Percentiles rank a stretch among this genome's conserved stretches.
Evolutionary conservation across 2,888 invertebrate genomes (phyloP).

Genomic region (Hartigia nigra): DNA sequence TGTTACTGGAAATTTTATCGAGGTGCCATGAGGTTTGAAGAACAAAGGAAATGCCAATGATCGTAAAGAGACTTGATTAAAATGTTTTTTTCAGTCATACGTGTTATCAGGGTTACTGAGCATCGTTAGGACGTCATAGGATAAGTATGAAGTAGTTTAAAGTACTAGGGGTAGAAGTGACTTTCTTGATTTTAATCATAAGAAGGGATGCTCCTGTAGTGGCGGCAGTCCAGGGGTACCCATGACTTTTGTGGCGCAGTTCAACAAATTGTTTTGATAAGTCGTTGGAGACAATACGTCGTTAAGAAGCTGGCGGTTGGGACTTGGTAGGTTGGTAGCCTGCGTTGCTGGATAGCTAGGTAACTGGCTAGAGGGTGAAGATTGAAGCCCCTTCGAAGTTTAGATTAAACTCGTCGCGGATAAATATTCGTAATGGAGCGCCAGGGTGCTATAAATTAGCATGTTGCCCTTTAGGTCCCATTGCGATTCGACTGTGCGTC

Average conservation of each 20-base stretch:
- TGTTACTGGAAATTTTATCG: not conserved
- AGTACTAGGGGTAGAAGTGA: not conserved
- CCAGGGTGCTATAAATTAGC: slow-evolving; percentile 66
- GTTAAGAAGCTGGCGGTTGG: slow-evolving; percentile 57
- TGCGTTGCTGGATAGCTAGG: slow-evolving; percentile 2
- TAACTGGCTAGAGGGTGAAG: slow-evolving; percentile 29
- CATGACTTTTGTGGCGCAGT: slow-evolving; percentile 26
- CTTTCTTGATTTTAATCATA: not conserved
- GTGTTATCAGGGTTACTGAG: not conserved
- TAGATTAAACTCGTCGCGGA: slow-evolving; percentile 66
- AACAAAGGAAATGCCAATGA: not conserved
- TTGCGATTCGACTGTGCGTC: slow-evolving; percentile 13
- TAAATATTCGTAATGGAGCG: slow-evolving; percentile 67
- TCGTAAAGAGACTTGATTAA: not conserved
- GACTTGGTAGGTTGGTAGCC: slow-evolving; percentile 18
- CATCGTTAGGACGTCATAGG: not conserved
- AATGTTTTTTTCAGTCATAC: not conserved
- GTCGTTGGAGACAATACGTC: slow-evolving; percentile 64
- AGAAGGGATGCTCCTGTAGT: not conserved
- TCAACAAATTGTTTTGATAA: slow-evolving; percentile 64
- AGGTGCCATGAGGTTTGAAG: not conserved
- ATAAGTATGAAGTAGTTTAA: not conserved
- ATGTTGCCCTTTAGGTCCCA: slow-evolving; percentile 55
- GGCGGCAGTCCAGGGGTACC: slow-evolving; percentile 23
- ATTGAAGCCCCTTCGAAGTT: slow-evolving; percentile 61